Evolutionary conservation across 2,888 invertebrate species (phyloP), one percentile per base, ranked within the genome.

Genomic region (Acrocyrtus sp.): DNA sequence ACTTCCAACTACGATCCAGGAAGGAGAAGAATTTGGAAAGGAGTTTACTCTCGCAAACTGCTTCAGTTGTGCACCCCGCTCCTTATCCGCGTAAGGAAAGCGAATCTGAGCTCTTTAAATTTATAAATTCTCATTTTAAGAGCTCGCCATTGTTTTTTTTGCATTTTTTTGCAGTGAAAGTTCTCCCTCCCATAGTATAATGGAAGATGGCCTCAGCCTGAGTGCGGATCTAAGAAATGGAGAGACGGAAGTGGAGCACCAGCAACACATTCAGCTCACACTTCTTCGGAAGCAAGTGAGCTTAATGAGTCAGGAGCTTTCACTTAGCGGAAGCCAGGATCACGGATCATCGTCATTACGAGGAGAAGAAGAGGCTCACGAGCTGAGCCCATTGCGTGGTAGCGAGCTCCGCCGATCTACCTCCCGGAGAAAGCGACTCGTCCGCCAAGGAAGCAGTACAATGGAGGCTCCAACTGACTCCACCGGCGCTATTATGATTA

Each of bases 11-110:
- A 68, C 60, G n/a, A 68, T 94, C 6, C 93, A 93, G 83, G 95
- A 95, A 83, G 94, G 94, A 1, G 95, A 95, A 84, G 88, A 90
- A 81, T 94, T 94, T 82, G 94, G 94, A 34, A 93, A 92, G 84
- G 88, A 93, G 81, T 94, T 93, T 90, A 89, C 89, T 0, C 87
- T 90, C 76, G 87, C 88, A 34, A 92, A 94, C 83, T 94, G 93
- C 81, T 85, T 90, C 72, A 86, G 88, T 65, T 94, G 94, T 82
- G 65, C 43, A 29, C 74, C 68, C 45, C 48, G 65, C 58, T 73
- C 60, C 34, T 8, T 34, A 34, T 34, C 34, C 34, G 34, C 34
- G 12, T 34, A 12, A 34, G 34, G 12, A 34, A 34, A 12, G 34
- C 5, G 34, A 34, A 34, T 34, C 12, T 34, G n/a, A n/a, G n/a